Evolutionary conservation across 2,113 vertebrate genomes (phyloP).

Genomic region (Telmatochromis sp.): DNA sequence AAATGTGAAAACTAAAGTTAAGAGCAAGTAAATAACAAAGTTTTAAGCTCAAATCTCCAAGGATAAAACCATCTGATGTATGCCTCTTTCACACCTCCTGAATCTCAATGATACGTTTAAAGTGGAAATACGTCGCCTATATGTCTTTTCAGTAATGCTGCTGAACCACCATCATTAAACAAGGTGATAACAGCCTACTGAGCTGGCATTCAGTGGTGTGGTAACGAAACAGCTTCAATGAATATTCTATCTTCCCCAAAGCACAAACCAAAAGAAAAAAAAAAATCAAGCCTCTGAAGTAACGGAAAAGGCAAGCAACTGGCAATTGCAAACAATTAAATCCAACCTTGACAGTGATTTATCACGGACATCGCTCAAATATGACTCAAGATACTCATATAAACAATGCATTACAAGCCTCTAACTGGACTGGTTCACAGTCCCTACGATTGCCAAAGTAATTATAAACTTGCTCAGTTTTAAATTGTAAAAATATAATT

Average conservation of each 20-base stretch:
- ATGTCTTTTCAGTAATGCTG: background rate
- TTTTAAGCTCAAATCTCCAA: background rate
- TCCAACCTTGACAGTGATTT: background rate
- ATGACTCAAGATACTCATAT: background rate
- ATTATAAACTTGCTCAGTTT: background rate
- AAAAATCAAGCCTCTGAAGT: background rate
- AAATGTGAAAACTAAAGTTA: background rate
- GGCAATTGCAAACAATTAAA: background rate
- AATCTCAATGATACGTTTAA: background rate
- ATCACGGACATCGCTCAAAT: background rate
- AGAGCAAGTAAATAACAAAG: background rate
- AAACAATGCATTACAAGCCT: background rate
- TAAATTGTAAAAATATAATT: background rate
- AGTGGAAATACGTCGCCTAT: background rate
- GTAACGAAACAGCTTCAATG: background rate
- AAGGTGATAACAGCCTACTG: background rate
- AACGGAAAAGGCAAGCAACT: background rate
- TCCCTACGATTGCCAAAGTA: background rate
- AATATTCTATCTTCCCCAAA: background rate
- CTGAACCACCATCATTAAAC: background rate
- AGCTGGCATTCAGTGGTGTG: background rate
- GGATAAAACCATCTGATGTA: background rate
- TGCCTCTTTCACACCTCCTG: background rate
- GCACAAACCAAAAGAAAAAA: background rate
- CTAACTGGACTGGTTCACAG: background rate